phyloP scores from a whole-genome alignment of 2,888 invertebrate species.

The Drosophila borealis region DNA sequence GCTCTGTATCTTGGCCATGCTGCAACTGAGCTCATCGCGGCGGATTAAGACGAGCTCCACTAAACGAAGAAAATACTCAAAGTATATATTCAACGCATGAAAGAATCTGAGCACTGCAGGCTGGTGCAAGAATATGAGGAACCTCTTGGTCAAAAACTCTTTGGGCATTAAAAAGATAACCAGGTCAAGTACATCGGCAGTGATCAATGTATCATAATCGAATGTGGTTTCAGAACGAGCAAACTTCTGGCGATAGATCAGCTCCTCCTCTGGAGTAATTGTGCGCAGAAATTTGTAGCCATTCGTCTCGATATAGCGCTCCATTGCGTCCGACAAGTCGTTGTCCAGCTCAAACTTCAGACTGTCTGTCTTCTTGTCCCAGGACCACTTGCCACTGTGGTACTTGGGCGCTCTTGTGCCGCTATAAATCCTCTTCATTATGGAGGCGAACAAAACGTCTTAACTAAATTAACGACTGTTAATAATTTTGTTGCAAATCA shows the following conservation, averaged over 20 bases:
- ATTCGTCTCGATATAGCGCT: conserved; percentile 63
- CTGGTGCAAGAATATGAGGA: conserved; percentile 81
- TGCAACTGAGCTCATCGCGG: conserved; percentile 78
- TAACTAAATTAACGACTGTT: neutral
- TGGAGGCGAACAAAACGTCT: neutral
- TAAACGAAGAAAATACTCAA: conserved; percentile 82
- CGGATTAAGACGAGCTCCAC: conserved; percentile 82
- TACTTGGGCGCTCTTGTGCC: conserved; percentile 74
- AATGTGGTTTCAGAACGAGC: conserved; percentile 54
- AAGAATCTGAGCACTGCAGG: conserved; percentile 73
- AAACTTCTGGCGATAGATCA: conserved; percentile 79
- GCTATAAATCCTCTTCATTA: conserved; percentile 75
- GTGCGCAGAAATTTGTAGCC: conserved; percentile 74
- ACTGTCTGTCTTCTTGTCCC: conserved; percentile 67
- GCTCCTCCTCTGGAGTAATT: conserved; percentile 81
- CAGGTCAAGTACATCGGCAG: conserved; percentile 82
- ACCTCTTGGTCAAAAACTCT: conserved; percentile 70
- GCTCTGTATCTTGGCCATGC: conserved; percentile 76
- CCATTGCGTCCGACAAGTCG: conserved; percentile 43
- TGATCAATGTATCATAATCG: conserved; percentile 76
- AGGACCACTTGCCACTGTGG: conserved; percentile 79
- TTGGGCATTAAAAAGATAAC: conserved; percentile 81
- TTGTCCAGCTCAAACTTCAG: conserved; percentile 66
- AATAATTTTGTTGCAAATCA: neutral
- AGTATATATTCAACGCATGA: conserved; percentile 82